Conservation (phyloP, 37 sponge, comb jelly and placozoan species). For the Cliona cf. orientalis region DNA sequence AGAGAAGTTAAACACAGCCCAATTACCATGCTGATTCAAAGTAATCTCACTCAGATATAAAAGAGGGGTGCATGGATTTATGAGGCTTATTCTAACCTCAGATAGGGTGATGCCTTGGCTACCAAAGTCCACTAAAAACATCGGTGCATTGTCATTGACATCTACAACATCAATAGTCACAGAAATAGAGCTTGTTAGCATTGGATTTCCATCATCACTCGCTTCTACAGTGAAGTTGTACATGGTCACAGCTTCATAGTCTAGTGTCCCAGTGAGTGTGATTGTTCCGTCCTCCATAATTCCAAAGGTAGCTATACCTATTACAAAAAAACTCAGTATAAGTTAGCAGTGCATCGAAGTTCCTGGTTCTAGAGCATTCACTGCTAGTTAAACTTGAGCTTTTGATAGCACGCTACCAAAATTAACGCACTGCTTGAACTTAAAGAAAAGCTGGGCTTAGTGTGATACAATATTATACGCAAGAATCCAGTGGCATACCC, state of each 20-base stretch:
- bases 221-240: constrained; percentile 25
- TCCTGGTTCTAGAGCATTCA: too few relatives aligned
- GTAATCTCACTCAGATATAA: too few relatives aligned
- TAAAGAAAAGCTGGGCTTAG: too few relatives aligned
- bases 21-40: too few relatives aligned
- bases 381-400: too few relatives aligned
- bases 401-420: too few relatives aligned
- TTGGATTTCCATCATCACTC: constrained; percentile 18
- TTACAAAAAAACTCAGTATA: too few relatives aligned
- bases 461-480: too few relatives aligned
- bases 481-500: neutral
- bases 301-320: too few relatives aligned
- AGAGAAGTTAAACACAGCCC: too few relatives aligned
- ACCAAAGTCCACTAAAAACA: neutral
- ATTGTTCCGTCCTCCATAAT: constrained; percentile 3
- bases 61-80: neutral
- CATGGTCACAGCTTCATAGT: constrained; percentile 14
- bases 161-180: constrained; percentile 5
- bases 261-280: neutral
- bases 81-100: neutral
- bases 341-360: too few relatives aligned
- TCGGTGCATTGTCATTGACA: constrained; percentile 18
- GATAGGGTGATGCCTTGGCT: neutral
- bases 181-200: neutral
- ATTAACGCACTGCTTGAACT: too few relatives aligned